Evolutionary conservation across 2,113 vertebrate genomes (phyloP).

Genomic region (Strix uralensis): DNA sequence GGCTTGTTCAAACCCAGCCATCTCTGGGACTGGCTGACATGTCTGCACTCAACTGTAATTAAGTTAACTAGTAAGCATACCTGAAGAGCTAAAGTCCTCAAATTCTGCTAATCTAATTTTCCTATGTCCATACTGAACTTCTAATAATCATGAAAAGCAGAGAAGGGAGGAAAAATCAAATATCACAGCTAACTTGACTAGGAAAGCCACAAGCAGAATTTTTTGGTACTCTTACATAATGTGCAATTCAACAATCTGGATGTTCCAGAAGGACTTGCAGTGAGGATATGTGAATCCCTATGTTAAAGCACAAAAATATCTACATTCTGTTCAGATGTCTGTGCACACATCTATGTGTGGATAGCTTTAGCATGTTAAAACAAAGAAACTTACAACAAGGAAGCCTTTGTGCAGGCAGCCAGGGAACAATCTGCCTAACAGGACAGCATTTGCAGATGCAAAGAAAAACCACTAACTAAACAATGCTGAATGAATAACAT

Average conservation of each 20-base stretch:
- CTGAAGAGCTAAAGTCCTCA: neutral
- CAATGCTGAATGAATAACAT: neutral
- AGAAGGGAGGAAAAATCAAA: neutral
- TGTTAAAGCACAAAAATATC: neutral
- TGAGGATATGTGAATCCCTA: neutral
- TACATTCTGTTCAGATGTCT: neutral
- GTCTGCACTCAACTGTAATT: neutral
- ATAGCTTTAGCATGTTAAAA: neutral
- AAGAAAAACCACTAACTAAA: neutral
- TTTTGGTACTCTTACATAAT: neutral
- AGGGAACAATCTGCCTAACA: neutral
- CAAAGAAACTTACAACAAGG: neutral
- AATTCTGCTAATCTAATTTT: neutral
- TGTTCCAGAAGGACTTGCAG: neutral
- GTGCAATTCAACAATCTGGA: neutral
- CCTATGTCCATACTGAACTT: neutral
- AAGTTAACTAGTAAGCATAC: neutral
- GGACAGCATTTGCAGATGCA: neutral
- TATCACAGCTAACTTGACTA: neutral
- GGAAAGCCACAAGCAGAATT: neutral
- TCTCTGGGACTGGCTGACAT: neutral
- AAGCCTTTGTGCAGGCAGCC: neutral
- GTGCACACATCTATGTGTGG: neutral
- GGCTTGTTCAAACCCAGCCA: neutral
- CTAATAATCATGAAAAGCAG: neutral